Percentiles rank a stretch among this genome's conserved stretches.
phyloP scores from a whole-genome alignment of 2,113 vertebrate species.

The Boulengeromyrus knoepffleri region DNA sequence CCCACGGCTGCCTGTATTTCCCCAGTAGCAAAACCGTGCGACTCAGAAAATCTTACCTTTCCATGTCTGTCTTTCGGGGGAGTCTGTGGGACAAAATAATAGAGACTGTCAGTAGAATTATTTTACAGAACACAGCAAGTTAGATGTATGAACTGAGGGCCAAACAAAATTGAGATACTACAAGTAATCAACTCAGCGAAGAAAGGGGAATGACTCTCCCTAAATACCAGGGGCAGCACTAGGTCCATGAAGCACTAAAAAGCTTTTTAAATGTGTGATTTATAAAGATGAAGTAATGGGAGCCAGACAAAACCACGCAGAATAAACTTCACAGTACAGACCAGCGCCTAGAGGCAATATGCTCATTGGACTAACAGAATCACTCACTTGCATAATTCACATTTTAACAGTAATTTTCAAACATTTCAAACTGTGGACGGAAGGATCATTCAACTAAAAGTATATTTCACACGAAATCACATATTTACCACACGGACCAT shows the following conservation, averaged over 20 bases:
- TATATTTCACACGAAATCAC: neutral
- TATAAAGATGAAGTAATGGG: neutral
- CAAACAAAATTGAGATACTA: neutral
- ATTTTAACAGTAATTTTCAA: neutral
- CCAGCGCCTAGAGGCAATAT: neutral
- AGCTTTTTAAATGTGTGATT: neutral
- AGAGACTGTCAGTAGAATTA: neutral
- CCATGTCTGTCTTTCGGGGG: slow-evolving; percentile 96
- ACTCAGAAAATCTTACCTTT: slow-evolving; percentile 65
- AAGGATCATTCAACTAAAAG: neutral
- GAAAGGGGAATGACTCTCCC: neutral
- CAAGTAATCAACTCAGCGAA: neutral
- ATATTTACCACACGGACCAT: neutral
- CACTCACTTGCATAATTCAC: neutral
- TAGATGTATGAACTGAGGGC: neutral
- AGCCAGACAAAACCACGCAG: neutral
- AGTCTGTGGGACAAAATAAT: slow-evolving; percentile 60
- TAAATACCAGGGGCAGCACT: neutral
- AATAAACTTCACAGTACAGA: neutral
- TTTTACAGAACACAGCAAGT: neutral
- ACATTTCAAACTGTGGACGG: neutral
- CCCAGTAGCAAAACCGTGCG: neutral
- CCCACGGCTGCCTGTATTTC: neutral
- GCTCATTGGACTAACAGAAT: neutral
- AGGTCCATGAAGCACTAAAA: neutral